Evolutionary conservation across 2,888 invertebrate species (phyloP), one percentile per base, ranked within the genome.

Genomic region (Leucoptera coffeella): DNA sequence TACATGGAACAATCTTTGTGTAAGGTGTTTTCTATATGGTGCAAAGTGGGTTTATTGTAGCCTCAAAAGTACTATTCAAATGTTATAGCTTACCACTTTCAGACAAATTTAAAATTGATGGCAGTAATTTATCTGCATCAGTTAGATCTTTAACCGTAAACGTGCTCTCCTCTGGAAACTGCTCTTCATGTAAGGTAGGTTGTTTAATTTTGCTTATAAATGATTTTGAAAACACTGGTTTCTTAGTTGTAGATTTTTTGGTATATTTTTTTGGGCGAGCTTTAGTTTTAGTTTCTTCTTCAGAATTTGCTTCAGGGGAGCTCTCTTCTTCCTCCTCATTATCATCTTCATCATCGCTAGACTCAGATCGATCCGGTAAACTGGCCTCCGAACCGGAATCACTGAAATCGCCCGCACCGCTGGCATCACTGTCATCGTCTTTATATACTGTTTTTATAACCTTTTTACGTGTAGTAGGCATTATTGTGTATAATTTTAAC

Each of bases 301-400:
- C 56, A 2, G 64, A 62, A 2, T 17, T 9, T 7, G 6, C 9
- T 7, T 59, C 51, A 24, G 34, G 36, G 19, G 37, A 41, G 11
- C 34, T 37, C 24, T 46, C 43, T 4, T 38, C 38, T 11, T 39
- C 10, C 17, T 12, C 17, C 11, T n/a, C n/a, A n/a, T n/a, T n/a
- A 6, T 5, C 12, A 12, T 12, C 45, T 20, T 51, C 54, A 14
- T 53, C 51, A n/a, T 47, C 54, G 14, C 47, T 48, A 3, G 60
- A 61, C 32, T 53, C 58, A 2, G 59, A 50, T 23, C 42, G 45
- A 21, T 54, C 55, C 25, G 62, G 50, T 36, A 71, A 56, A 29
- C 60, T 46, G 0, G 65, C 72, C 4, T 72, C 72, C 1, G 71
- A 69, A n/a, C 69, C 69, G 1, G 72, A 71, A 44, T 71, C 72